Base-by-base conservation (phyloP, 1,140 invertebrate species). In the Cyclina sinensis region DNA sequence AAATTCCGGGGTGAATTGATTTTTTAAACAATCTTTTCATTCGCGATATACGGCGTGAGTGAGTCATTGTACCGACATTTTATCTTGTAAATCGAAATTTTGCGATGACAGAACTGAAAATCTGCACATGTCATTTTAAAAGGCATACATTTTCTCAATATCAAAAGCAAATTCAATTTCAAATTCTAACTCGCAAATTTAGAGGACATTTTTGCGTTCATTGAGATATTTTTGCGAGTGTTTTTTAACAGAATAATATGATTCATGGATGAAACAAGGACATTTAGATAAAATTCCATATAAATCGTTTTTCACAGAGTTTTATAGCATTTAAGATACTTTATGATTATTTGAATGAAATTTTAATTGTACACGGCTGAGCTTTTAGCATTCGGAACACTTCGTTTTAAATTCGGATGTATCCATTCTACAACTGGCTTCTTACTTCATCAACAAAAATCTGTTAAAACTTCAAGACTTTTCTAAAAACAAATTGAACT, bases 41-140 rank as follows among this genome's bases (percentile, higher is more conserved):
- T 0, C 39, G 46, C 54, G 43, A 54, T 78, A 35, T 21, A 78
- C n/a, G 30, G 35, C n/a, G 18, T 62, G 7, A 62, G 37, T 81
- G 79, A 81, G 32, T 81, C 79, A 81, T 43, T 32, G 3, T n/a
- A 32, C 2, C 39, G 35, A 30, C 24, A 81, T 81, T 37, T 81
- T 81, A 81, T 81, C 79, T 37, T 57, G 24, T 59, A 62, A 62
- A 81, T 62, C 59, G 35, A 57, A 59, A 65, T 37, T 62, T 65
- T 1, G 32, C 65, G 65, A 70, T 70, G 65, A 70, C 32, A 70
- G 65, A 70, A 70, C 43, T 37, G 35, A 39, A 70, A 65, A 70
- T 70, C 32, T 70, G 65, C 65, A 70, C 32, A 70, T 70, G 65
- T 70, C 65, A 70, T 37, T 70, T 70, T 18, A 18, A 14, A 70